These are phyloP conservation scores for Gracilinanus agilis DNA, from an alignment of 2,113 vertebrate genomes.

Conservation along the genomic window DNA sequence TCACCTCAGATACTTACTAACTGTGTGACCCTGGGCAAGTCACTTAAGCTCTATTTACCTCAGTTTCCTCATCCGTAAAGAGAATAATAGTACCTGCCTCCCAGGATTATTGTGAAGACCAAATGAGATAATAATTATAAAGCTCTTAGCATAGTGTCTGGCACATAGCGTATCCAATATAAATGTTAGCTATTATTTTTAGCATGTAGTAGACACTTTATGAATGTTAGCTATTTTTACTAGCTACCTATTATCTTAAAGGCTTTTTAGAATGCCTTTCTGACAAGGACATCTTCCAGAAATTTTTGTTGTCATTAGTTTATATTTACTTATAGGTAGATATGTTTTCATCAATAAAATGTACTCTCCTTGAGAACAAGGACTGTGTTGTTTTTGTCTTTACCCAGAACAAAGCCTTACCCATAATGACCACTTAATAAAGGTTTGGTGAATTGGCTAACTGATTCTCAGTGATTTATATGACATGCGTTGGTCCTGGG, in stretches of 20 bases:
- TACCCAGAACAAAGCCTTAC: neutral
- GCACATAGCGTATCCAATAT: neutral
- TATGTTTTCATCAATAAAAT: neutral
- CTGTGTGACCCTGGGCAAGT: no score
- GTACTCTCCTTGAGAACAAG: neutral
- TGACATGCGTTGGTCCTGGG: neutral
- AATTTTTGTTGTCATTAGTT: neutral
- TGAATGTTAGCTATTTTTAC: no score
- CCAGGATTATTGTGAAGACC: neutral
- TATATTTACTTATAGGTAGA: neutral
- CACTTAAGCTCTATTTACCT: neutral
- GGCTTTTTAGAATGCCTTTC: neutral
- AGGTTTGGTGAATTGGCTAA: neutral
- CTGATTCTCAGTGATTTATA: constrained; percentile 5
- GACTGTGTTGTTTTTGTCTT: neutral
- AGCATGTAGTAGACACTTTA: neutral
- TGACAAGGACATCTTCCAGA: neutral
- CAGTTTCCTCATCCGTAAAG: neutral
- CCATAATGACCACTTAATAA: neutral
- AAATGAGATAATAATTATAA: neutral
- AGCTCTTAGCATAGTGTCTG: neutral
- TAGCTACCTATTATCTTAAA: neutral
- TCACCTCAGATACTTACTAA: no score
- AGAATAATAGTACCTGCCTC: neutral
- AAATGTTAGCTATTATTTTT: neutral